Evolutionary conservation across 2,113 vertebrate species (phyloP).

Genomic region (Hippocampus guttulatus): DNA sequence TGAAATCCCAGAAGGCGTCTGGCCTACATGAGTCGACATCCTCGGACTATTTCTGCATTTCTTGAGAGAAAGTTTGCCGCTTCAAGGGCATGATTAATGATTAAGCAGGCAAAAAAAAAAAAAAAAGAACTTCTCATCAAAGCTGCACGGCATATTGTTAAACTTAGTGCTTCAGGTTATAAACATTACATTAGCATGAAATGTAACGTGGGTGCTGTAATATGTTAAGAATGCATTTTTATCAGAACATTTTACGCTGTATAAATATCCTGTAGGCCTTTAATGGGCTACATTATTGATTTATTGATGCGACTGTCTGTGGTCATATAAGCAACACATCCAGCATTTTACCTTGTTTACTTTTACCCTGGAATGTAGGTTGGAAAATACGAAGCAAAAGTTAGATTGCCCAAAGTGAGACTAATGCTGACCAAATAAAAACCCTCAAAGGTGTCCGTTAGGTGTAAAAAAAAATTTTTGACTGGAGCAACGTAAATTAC

Average conservation of each 20-base stretch:
- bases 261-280: conserved; percentile 23
- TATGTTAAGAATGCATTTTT: conserved; percentile 26
- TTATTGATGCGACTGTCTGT: too few relatives aligned
- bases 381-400: neutral
- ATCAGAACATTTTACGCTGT: conserved; percentile 20
- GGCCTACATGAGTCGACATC: conserved; percentile 50
- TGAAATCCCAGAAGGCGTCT: conserved; percentile 34
- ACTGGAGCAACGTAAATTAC: too few relatives aligned
- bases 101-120: conserved; percentile 49
- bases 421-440: neutral
- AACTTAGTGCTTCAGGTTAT: conserved; percentile 43
- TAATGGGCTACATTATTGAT: conserved; percentile 22
- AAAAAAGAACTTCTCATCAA: conserved; percentile 44
- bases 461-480: too few relatives aligned
- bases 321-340: conserved; percentile 23
- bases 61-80: conserved; percentile 39
- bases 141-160: conserved; percentile 51
- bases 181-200: conserved; percentile 11
- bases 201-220: conserved; percentile 15
- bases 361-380: conserved; percentile 18
- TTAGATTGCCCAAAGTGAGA: neutral
- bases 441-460: neutral
- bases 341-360: conserved; percentile 18
- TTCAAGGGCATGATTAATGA: conserved; percentile 67
- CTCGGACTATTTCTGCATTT: conserved; percentile 45